phyloP scores from a whole-genome alignment of 2,888 invertebrate species.

The Conchocele bisecta region DNA sequence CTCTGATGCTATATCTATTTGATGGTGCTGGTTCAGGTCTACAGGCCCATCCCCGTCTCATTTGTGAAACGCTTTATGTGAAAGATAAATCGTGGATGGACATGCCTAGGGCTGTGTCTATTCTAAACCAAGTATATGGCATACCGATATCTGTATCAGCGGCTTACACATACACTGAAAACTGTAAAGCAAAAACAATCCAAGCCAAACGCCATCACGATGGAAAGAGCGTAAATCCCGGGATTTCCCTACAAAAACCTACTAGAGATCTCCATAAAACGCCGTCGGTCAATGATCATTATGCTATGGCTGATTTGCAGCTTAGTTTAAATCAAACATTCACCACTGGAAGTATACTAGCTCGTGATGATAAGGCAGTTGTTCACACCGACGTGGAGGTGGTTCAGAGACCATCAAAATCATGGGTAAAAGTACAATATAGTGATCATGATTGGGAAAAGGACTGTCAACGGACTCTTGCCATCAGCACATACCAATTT shows the following conservation, averaged over 20 bases:
- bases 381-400: slow-evolving; percentile 23
- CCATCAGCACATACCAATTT: slow-evolving; percentile 25
- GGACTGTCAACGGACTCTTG: slow-evolving; percentile 9
- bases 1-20: not conserved
- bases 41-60: slow-evolving; percentile 16
- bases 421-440: slow-evolving; percentile 22
- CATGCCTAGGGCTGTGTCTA: slow-evolving; percentile 15
- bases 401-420: slow-evolving; percentile 18
- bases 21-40: slow-evolving; percentile 4
- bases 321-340: no score
- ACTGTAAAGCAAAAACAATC: slow-evolving; percentile 9
- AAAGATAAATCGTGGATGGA: slow-evolving; percentile 4
- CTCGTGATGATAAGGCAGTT: slow-evolving; percentile 21
- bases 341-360: no score
- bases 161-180: slow-evolving; percentile 25
- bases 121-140: not conserved
- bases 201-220: slow-evolving; percentile 23
- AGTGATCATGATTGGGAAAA: slow-evolving; percentile 29
- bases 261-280: slow-evolving; percentile 15
- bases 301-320: no score
- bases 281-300: slow-evolving; percentile 2
- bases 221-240: slow-evolving; percentile 14
- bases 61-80: slow-evolving; percentile 23
- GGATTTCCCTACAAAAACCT: slow-evolving; percentile 16
- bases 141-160: slow-evolving; percentile 10